phyloP scores from a whole-genome alignment of 2,888 invertebrate species.

The Diogma glabrata region DNA sequence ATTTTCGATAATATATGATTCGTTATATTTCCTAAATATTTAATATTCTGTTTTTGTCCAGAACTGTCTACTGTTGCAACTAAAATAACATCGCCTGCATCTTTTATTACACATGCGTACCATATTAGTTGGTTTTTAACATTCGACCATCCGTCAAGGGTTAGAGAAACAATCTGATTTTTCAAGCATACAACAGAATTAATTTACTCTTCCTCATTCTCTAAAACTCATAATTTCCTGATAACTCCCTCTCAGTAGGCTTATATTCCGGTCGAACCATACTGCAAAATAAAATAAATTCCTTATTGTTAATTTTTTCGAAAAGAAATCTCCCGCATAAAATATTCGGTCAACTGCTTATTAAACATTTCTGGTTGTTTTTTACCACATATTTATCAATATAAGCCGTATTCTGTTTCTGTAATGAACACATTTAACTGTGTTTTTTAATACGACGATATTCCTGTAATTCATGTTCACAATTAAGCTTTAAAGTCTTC shows the following conservation, averaged over 20 bases:
- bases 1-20: neutral
- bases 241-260: neutral
- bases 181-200: too few relatives aligned
- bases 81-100: neutral
- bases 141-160: neutral
- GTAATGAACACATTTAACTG: too few relatives aligned
- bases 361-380: neutral
- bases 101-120: neutral
- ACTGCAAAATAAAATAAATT: neutral
- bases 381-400: too few relatives aligned
- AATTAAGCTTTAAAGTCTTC: too few relatives aligned
- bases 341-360: neutral
- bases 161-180: too few relatives aligned
- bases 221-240: neutral
- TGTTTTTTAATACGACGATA: too few relatives aligned
- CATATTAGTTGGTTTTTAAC: conserved; percentile 2
- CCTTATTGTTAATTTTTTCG: neutral
- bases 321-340: neutral
- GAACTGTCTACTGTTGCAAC: neutral
- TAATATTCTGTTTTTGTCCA: neutral
- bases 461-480: too few relatives aligned
- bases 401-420: too few relatives aligned
- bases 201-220: neutral
- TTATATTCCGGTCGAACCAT: neutral
- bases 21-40: conserved; percentile 1